Conservation (phyloP, 2,113 vertebrate species). For the Pavo muticus region DNA sequence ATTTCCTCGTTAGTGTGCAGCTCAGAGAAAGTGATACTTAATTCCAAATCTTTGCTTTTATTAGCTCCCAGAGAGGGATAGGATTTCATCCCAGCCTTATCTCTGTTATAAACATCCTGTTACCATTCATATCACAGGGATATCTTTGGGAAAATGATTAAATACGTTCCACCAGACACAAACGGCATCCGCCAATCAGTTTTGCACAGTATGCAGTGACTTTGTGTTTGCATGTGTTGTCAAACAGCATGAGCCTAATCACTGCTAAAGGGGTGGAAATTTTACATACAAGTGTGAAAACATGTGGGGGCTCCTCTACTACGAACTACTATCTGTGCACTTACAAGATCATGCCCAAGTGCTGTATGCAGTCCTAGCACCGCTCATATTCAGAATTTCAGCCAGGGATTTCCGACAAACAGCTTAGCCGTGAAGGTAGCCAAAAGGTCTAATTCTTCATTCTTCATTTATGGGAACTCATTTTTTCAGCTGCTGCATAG, state of each 20-base stretch:
- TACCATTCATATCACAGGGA: constrained; percentile 78
- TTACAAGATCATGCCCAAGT: not conserved
- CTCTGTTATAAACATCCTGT: constrained; percentile 85
- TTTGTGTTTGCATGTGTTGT: not conserved
- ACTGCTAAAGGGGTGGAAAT: not conserved
- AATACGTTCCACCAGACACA: constrained; percentile 65
- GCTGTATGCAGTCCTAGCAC: not conserved
- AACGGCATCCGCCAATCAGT: not conserved
- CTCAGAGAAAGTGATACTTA: constrained; percentile 85
- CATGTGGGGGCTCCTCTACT: fast-evolving
- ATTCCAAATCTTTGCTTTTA: constrained; percentile 83
- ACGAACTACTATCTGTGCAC: not conserved
- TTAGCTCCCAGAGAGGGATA: constrained; percentile 79
- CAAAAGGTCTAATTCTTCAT: not conserved
- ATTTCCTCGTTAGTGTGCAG: constrained; percentile 82
- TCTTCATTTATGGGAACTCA: not conserved
- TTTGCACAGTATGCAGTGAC: not conserved
- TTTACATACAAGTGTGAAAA: not conserved
- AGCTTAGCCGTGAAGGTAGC: not conserved
- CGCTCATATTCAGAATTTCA: not conserved
- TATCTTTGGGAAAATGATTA: constrained; percentile 78
- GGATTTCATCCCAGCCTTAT: constrained; percentile 80
- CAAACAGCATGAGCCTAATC: not conserved
- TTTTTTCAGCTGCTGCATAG: not conserved
- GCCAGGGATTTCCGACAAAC: not conserved